Base-by-base conservation (phyloP, 2,888 invertebrate species). In the Cyclophora punctaria region DNA sequence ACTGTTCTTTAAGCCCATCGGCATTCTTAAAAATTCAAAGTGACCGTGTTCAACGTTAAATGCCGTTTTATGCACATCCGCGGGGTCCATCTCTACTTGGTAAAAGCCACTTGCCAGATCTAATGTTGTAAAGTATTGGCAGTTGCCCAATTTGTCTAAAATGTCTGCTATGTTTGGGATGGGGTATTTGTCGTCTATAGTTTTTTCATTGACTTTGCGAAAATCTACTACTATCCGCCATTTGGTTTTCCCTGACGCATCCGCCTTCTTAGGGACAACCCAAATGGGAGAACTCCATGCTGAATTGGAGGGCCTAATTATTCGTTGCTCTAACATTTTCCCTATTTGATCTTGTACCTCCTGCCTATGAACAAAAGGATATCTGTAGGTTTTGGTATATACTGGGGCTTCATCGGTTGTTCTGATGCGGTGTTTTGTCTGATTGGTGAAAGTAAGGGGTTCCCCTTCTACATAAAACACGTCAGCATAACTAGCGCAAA, bases 401-500 rank as follows among this genome's bases (percentile, higher is more conserved):
- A 55, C 43, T 2, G 59, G 57, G 0, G 50, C 33, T 49, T 55
- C 53, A 5, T 53, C 50, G 2, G 37, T 51, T 0, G 52, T 52
- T 35, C 37, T 42, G 20, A 56, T 54, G 3, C 20, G 4, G 35
- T 56, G 51, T 49, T 55, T 55, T 3, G 52, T 41, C 20, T 20
- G 20, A 20, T 20, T 20, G 20, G 20, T 20, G 20, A 20, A 20
- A 20, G 20, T 20, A 20, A 59, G 40, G 4, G 49, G 41, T 48
- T 57, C 57, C 3, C 53, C 56, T n/a, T 57, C 57, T 1, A 58
- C n/a, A 47, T 59, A 55, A 46, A 65, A 63, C 0, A 63, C 20
- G 20, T 20, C 20, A 0, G 58, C 48, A 43, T 64, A 66, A 2
- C 50, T 41, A 2, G 54, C 20, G 44, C 59, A 60, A 5, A 62